A percentile compares a stretch with the other conserved stretches of the same genome.
Conservation (phyloP, 2,888 invertebrate species). For the Asteroscopus sphinx region DNA sequence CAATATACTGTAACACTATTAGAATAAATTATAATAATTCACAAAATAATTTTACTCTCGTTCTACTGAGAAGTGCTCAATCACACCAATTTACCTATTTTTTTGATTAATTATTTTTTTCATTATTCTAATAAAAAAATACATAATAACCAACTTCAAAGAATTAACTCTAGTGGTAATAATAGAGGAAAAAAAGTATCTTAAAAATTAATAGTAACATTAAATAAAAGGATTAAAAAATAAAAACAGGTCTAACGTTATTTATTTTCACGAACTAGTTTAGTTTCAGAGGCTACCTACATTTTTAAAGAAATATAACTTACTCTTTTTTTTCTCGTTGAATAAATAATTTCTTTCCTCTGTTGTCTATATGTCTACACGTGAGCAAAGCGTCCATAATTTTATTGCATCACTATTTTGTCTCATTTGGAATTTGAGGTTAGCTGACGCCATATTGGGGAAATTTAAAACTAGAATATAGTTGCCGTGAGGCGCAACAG, state of each 20-base stretch:
- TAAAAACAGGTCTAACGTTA: conserved; percentile 68
- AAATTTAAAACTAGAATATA: conserved; percentile 59
- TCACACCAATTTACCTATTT: conserved; percentile 70
- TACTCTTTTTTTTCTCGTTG: conserved; percentile 63
- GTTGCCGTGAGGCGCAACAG: conserved; percentile 65
- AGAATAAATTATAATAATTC: conserved; percentile 57
- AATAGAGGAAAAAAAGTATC: conserved; percentile 74
- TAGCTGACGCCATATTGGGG: conserved; percentile 62
- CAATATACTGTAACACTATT: conserved; percentile 29
- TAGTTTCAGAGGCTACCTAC: conserved; percentile 61
- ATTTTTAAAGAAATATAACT: conserved; percentile 68
- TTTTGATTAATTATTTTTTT: conserved; percentile 59
- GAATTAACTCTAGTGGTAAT: conserved; percentile 85
- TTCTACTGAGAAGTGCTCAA: conserved; percentile 59
- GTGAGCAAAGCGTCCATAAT: conserved; percentile 69
- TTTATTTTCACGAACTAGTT: conserved; percentile 56
- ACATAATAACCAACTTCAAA: conserved; percentile 83
- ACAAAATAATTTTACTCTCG: conserved; percentile 55
- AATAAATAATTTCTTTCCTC: conserved; percentile 61
- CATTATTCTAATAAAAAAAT: conserved; percentile 64
- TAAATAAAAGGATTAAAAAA: conserved; percentile 81
- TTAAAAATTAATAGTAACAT: conserved; percentile 88
- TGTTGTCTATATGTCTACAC: conserved; percentile 51
- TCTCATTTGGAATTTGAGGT: conserved; percentile 77
- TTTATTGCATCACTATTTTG: conserved; percentile 75